Percentiles rank a stretch among this genome's conserved stretches.
Conservation (phyloP, 2,113 vertebrate species). For the Solenodon paradoxus region DNA sequence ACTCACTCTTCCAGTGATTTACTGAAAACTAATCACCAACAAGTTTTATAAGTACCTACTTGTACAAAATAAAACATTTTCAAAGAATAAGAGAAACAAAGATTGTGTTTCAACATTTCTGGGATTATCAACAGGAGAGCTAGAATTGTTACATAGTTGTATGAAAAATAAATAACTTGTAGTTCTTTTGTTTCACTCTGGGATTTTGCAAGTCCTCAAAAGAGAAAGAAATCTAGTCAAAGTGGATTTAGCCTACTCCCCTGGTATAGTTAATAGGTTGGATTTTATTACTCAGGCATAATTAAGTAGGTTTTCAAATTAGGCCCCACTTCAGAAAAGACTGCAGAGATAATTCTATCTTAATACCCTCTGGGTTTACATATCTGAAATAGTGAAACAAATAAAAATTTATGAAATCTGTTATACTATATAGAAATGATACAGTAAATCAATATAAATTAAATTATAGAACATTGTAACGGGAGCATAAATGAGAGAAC, state of each 20-base stretch:
- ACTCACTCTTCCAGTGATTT: background rate
- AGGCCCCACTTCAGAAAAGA: constrained; percentile 7
- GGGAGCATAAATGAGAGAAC: background rate
- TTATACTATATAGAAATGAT: background rate
- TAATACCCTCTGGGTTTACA: background rate
- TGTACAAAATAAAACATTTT: constrained; percentile 5
- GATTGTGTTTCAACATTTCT: background rate
- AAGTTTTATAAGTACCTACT: background rate
- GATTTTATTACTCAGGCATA: background rate
- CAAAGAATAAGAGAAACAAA: background rate
- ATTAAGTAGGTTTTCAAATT: constrained; percentile 12
- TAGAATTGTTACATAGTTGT: background rate
- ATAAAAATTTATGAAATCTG: background rate
- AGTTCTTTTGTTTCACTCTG: background rate
- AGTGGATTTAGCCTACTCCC: background rate
- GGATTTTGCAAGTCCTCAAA: background rate
- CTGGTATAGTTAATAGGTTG: background rate
- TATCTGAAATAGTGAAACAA: background rate
- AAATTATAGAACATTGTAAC: background rate
- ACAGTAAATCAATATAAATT: constrained; percentile 11
- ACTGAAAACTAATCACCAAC: background rate
- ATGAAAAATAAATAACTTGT: background rate
- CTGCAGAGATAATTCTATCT: background rate
- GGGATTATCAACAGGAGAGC: background rate
- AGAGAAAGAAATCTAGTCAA: background rate